A percentile compares a stretch with the other conserved stretches of the same genome.
Evolutionary conservation across 1,140 invertebrate species (phyloP).

Genomic region (Pachypeltis micranthus): DNA sequence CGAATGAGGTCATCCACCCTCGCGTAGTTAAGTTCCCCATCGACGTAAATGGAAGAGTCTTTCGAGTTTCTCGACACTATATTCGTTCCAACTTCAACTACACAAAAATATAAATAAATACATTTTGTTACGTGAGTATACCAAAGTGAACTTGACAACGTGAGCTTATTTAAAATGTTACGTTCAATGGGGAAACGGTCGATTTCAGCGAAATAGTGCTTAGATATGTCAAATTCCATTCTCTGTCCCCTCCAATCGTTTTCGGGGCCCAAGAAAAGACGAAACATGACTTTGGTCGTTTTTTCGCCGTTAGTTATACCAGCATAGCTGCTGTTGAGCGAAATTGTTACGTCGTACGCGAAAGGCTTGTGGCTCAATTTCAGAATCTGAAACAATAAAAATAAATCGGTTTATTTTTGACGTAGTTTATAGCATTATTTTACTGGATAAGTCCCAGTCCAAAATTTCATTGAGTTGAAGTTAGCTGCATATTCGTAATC

Average conservation of each 20-base stretch:
- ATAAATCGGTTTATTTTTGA: no score
- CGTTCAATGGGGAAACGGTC: constrained; percentile 10
- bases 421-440: no score
- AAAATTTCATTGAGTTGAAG: no score
- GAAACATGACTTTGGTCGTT: constrained; percentile 7
- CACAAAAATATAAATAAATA: not conserved
- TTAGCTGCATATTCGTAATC: no score
- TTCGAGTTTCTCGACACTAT: not conserved
- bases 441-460: no score
- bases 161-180: no score
- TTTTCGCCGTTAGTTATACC: not conserved
- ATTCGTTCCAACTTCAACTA: constrained; percentile 2
- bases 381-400: not conserved
- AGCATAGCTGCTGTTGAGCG: constrained; percentile 6
- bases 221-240: constrained; percentile 6
- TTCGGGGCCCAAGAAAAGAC: constrained; percentile 8
- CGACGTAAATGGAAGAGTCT: constrained; percentile 10
- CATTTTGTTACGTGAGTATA: not conserved
- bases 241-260: constrained; percentile 8
- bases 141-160: no score
- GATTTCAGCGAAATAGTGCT: constrained; percentile 10
- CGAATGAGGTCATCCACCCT: constrained; percentile 5
- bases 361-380: constrained; percentile 12
- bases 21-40: constrained; percentile 11
- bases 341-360: not conserved